Evolutionary conservation across 2,888 invertebrate species (phyloP).

Genomic region (Amphipyra tragopoginis): DNA sequence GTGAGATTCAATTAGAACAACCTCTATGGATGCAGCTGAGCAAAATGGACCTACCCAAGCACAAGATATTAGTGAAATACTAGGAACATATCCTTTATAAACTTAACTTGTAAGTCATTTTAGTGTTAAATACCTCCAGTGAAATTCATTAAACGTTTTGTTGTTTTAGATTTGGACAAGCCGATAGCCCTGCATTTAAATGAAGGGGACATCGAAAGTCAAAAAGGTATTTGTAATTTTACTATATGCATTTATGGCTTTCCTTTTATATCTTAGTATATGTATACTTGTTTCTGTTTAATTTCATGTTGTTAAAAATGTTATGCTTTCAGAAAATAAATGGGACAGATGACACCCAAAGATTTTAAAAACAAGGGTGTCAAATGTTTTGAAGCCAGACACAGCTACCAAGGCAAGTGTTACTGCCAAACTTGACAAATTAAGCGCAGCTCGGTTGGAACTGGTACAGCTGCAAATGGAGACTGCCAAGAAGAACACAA

Average conservation of each 20-base stretch:
- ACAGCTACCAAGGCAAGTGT: neutral
- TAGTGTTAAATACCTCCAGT: neutral
- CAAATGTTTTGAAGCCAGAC: neutral
- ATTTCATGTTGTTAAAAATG: no score
- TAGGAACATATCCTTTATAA: neutral
- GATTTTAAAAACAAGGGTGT: neutral
- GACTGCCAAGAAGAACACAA: conserved; percentile 2
- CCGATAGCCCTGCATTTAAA: no score
- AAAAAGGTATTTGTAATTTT: neutral
- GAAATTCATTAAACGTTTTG: neutral
- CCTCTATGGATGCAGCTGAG: neutral
- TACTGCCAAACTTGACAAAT: neutral
- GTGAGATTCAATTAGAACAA: no score
- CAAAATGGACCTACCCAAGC: neutral
- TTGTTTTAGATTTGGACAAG: neutral
- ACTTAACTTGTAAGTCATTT: no score
- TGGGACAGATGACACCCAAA: neutral
- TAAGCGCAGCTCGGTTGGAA: neutral
- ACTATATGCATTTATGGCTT: no score
- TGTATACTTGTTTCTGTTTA: no score
- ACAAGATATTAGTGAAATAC: neutral
- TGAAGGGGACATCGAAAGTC: neutral
- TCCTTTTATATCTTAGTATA: no score
- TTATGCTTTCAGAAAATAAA: neutral
- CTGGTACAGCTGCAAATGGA: neutral